phyloP scores from a whole-genome alignment of 2,797 vertebrate species.

The Molossus alvarezi region DNA sequence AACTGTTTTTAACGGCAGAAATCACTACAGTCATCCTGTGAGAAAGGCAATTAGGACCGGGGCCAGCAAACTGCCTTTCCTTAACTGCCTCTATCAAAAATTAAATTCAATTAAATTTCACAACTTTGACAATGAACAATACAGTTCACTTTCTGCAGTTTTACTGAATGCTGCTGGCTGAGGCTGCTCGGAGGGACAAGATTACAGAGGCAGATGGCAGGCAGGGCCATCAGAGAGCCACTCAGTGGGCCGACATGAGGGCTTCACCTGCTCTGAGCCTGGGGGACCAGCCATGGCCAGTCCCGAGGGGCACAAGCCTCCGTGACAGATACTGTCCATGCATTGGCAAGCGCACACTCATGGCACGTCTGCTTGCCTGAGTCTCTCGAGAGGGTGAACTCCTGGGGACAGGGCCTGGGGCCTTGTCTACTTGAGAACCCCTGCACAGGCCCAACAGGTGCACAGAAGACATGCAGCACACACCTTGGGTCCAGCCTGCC shows the following conservation, averaged over 20 bases:
- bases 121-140: constrained; percentile 21
- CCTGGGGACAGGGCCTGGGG: background rate
- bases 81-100: constrained; percentile 64
- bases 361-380: background rate
- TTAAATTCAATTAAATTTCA: constrained; percentile 59
- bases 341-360: accelerated
- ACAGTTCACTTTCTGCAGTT: constrained; percentile 44
- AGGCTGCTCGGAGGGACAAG: background rate
- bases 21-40: background rate
- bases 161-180: background rate
- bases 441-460: background rate
- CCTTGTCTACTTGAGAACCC: background rate
- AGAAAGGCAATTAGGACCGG: constrained; percentile 52
- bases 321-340: accelerated
- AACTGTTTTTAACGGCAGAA: constrained; percentile 60
- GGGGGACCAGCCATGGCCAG: background rate
- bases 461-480: background rate
- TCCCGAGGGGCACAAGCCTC: background rate
- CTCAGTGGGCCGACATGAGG: background rate
- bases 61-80: constrained; percentile 60
- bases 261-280: background rate
- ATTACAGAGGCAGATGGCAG: background rate
- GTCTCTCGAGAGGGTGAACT: background rate
- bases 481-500: background rate
- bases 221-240: background rate